phyloP scores from a whole-genome alignment of 2,888 invertebrate genomes.

The Trachelus troglodyta region DNA sequence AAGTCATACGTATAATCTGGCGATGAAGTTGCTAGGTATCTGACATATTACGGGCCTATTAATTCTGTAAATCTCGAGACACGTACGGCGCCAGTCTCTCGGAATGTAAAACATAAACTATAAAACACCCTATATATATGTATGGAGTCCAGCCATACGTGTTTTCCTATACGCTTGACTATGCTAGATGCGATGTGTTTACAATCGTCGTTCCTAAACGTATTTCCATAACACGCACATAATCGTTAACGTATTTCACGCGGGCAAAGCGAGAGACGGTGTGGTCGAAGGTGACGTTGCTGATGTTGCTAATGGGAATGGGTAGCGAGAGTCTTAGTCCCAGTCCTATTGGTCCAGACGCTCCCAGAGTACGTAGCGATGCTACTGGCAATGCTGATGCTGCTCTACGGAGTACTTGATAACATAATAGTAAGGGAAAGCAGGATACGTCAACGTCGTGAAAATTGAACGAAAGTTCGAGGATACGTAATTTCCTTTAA shows the following conservation, averaged over 20 bases:
- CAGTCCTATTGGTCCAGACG: not conserved
- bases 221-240: slow-evolving; percentile 21
- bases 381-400: not conserved
- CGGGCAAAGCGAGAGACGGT: slow-evolving; percentile 1
- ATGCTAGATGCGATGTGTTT: slow-evolving; percentile 11
- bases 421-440: not conserved
- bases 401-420: not conserved
- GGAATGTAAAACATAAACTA: slow-evolving; percentile 30
- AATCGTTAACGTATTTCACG: slow-evolving; percentile 20
- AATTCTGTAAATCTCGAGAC: slow-evolving; percentile 26
- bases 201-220: slow-evolving; percentile 14
- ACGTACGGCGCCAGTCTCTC: slow-evolving; percentile 24
- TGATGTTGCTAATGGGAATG: not conserved
- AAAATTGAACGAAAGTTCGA: not conserved
- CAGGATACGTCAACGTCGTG: not conserved
- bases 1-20: not conserved
- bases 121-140: slow-evolving; percentile 17
- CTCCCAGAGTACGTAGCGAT: not conserved
- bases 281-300: not conserved
- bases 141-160: not conserved
- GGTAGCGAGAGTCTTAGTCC: not conserved
- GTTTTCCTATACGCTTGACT: not conserved
- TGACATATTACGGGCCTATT: slow-evolving; percentile 26
- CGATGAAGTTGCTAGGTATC: slow-evolving; percentile 14
- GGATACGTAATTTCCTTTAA: not conserved